phyloP scores from a whole-genome alignment of 2,888 invertebrate species.

The Capitulum mitella region DNA sequence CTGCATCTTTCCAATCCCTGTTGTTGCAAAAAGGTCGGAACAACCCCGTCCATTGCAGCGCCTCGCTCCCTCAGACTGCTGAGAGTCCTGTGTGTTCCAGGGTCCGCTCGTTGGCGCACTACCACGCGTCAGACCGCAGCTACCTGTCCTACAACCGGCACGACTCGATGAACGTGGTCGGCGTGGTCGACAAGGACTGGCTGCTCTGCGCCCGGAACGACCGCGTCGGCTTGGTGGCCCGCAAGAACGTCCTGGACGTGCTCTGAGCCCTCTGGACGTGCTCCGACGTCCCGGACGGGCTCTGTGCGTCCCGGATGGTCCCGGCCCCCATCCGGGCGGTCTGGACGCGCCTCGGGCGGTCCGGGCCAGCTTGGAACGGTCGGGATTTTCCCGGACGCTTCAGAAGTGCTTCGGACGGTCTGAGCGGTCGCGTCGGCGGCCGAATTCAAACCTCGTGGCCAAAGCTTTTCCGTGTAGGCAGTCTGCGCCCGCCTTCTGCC shows the following conservation, averaged over 20 bases:
- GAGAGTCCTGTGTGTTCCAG: too few relatives aligned
- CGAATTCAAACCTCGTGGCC: constrained; percentile 17
- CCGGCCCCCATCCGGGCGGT: too few relatives aligned
- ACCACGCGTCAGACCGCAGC: constrained; percentile 67
- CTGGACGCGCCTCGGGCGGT: too few relatives aligned
- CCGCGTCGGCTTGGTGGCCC: constrained; percentile 65
- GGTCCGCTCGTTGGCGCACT: constrained; percentile 64
- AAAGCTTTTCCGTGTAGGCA: not conserved
- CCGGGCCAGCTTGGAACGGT: too few relatives aligned
- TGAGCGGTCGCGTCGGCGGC: not conserved
- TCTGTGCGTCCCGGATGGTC: not conserved
- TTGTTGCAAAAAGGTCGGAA: too few relatives aligned
- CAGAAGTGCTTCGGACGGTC: not conserved
- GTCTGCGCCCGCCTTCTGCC: not conserved
- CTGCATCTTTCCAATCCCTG: too few relatives aligned
- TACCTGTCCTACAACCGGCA: constrained; percentile 70
- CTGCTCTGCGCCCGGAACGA: constrained; percentile 66
- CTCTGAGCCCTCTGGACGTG: not conserved
- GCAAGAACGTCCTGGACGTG: constrained; percentile 21
- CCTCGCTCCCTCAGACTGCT: too few relatives aligned
- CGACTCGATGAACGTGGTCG: constrained; percentile 61
- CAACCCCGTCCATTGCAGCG: too few relatives aligned
- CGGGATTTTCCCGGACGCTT: too few relatives aligned
- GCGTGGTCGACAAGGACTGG: constrained; percentile 63
- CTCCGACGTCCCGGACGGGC: constrained; percentile 11